Conservation (phyloP, 2,888 invertebrate genomes). For the Stegana nigrithorax region DNA sequence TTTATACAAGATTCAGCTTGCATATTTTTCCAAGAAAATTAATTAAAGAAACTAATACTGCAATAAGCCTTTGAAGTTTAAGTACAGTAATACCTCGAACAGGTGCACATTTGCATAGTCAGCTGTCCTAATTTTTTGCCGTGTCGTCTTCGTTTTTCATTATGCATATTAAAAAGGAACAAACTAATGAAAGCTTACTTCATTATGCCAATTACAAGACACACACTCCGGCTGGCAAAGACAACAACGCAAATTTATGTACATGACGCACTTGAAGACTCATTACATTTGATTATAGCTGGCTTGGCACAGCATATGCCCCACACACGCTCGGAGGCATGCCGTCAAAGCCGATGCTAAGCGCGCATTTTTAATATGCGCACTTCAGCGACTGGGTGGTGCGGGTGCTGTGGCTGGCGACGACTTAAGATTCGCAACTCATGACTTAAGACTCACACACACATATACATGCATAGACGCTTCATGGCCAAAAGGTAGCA, state of each 20-base stretch:
- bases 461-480: background rate
- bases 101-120: too few relatives aligned
- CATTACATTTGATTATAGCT: slow-evolving; percentile 9
- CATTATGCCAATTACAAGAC: slow-evolving; percentile 31
- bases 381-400: slow-evolving; percentile 1
- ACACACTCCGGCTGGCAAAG: too few relatives aligned
- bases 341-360: background rate
- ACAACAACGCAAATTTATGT: too few relatives aligned
- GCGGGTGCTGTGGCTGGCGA: too few relatives aligned
- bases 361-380: background rate
- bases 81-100: too few relatives aligned
- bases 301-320: background rate
- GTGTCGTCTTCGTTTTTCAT: too few relatives aligned
- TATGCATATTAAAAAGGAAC: too few relatives aligned
- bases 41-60: too few relatives aligned
- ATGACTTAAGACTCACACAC: background rate
- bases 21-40: too few relatives aligned
- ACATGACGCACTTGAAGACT: background rate
- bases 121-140: too few relatives aligned
- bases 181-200: slow-evolving; percentile 23
- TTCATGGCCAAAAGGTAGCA: background rate
- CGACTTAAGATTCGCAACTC: background rate
- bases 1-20: too few relatives aligned
- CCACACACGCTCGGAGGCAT: background rate
- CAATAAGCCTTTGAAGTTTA: too few relatives aligned